phyloP scores from a whole-genome alignment of 2,113 vertebrate genomes.

The Clarias macrocephalus region DNA sequence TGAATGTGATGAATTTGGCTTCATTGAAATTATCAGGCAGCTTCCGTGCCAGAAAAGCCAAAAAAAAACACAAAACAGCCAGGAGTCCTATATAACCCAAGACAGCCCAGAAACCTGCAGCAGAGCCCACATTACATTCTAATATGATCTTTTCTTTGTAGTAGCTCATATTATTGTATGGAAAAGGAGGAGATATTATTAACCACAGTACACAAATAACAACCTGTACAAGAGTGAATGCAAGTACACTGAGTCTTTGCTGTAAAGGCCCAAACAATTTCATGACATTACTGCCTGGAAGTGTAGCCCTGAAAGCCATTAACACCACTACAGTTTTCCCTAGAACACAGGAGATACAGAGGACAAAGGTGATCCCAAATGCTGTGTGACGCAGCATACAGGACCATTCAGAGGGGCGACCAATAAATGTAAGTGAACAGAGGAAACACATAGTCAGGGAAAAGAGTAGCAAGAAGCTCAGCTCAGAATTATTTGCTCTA shows the following conservation, averaged over 20 bases:
- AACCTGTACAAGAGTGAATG: conserved; percentile 37
- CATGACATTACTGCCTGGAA: conserved; percentile 38
- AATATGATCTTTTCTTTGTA: conserved; percentile 30
- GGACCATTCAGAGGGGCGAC: not conserved
- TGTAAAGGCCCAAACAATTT: conserved; percentile 45
- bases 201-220: conserved; percentile 44
- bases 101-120: too few species aligned
- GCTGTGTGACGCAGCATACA: conserved; percentile 14
- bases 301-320: conserved; percentile 46
- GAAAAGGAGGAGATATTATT: conserved; percentile 37
- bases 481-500: conserved; percentile 56
- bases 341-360: conserved; percentile 45
- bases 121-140: too few species aligned
- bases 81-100: too few species aligned
- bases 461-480: conserved; percentile 59
- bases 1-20: conserved; percentile 67
- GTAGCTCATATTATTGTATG: conserved; percentile 40
- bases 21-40: conserved; percentile 67
- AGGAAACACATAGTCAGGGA: conserved; percentile 53
- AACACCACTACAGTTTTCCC: conserved; percentile 50
- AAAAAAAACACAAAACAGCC: conserved; percentile 1
- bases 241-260: conserved; percentile 44
- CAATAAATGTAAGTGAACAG: conserved; percentile 18
- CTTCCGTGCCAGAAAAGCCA: conserved; percentile 67
- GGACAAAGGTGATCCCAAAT: conserved; percentile 33